A percentile compares a stretch with the other conserved stretches of the same genome.
These are phyloP conservation scores for Xiphophorus hellerii DNA, from an alignment of 2,113 vertebrate species.

Conservation along the genomic window DNA sequence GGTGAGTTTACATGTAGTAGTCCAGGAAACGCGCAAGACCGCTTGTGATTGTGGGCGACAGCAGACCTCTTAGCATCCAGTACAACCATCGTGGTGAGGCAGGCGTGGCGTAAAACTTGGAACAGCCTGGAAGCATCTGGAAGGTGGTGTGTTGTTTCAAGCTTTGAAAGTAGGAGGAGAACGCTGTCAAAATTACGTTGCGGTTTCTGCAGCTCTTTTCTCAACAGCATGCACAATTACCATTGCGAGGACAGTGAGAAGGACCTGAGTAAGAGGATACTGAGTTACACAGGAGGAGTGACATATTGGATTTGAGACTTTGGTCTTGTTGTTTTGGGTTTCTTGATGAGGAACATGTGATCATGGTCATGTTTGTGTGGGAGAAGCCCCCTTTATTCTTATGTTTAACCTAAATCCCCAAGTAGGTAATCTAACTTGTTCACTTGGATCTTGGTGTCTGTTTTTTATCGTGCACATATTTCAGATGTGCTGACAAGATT, in stretches of 20 bases:
- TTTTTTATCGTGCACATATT: constrained; percentile 6
- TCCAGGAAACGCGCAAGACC: constrained; percentile 69
- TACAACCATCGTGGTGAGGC: constrained; percentile 51
- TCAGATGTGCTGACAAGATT: constrained; percentile 70
- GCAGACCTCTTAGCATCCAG: constrained; percentile 58
- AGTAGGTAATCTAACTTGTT: constrained; percentile 30
- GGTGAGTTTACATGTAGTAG: constrained; percentile 53
- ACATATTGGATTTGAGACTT: constrained; percentile 61
- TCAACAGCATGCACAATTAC: constrained; percentile 68
- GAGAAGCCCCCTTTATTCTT: constrained; percentile 21
- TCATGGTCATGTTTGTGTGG: constrained; percentile 4
- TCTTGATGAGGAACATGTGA: constrained; percentile 60
- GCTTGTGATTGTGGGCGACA: constrained; percentile 60
- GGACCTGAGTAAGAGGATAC: constrained; percentile 43
- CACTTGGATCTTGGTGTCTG: constrained; percentile 8
- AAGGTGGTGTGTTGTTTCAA: constrained; percentile 70
- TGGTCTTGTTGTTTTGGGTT: constrained; percentile 35
- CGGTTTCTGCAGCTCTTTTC: constrained; percentile 58
- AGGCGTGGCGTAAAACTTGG: constrained; percentile 43
- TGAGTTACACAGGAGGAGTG: constrained; percentile 43
- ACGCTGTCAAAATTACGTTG: constrained; percentile 58
- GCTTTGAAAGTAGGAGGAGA: constrained; percentile 51
- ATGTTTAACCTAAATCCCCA: constrained; percentile 34
- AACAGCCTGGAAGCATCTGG: constrained; percentile 60
- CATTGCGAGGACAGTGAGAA: constrained; percentile 64